phyloP scores from a whole-genome alignment of 2,888 invertebrate genomes.

The Trachelus tabidus region DNA sequence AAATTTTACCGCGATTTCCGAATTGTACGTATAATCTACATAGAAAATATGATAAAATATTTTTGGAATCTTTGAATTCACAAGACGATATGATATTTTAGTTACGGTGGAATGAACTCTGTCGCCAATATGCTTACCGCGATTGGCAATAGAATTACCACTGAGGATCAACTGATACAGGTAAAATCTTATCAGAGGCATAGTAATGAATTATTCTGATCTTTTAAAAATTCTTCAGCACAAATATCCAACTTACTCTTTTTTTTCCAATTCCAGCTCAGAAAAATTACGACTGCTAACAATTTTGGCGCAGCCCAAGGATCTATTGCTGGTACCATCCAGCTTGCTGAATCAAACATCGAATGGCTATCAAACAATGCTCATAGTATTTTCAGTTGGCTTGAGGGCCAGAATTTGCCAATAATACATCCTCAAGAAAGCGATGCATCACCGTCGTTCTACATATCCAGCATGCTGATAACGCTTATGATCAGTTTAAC shows the following conservation, averaged over 20 bases:
- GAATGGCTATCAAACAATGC: not conserved
- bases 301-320: not conserved
- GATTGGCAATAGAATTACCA: constrained; percentile 30
- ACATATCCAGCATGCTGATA: constrained; percentile 48
- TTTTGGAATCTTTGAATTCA: not conserved
- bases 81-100: not conserved
- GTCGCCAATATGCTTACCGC: not conserved
- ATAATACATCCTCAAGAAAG: not conserved
- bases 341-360: not conserved
- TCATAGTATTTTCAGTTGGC: not conserved
- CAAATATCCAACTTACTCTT: not conserved
- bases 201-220: not conserved
- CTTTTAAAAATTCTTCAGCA: not conserved
- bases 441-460: constrained; percentile 65
- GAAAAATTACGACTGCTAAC: not conserved
- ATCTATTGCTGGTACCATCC: not conserved
- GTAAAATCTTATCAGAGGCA: constrained; percentile 27
- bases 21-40: constrained; percentile 15
- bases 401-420: not conserved
- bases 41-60: not conserved
- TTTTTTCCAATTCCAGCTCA: not conserved
- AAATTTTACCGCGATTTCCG: constrained; percentile 14
- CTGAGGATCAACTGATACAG: constrained; percentile 37
- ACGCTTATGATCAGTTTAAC: not conserved
- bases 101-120: not conserved